Conservation (phyloP, 64 coral and sea anemone species). For the Montipora cactus region DNA sequence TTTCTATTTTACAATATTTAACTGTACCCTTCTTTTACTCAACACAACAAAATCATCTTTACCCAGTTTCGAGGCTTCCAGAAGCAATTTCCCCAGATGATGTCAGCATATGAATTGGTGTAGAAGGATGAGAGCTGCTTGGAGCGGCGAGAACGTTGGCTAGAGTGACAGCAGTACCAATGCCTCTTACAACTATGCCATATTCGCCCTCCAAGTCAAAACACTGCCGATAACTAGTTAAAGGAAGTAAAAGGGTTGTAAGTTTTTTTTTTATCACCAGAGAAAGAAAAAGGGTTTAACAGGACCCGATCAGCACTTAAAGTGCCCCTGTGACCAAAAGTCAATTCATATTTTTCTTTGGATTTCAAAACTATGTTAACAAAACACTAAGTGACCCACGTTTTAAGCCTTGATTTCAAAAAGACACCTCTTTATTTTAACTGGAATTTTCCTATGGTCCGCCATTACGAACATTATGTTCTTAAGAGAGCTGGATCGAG, state of each 20-base stretch:
- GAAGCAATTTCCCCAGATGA: constrained; percentile 75
- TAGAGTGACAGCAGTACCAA: constrained; percentile 92
- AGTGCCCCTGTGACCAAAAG: no score
- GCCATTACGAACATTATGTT: no score
- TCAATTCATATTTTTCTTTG: no score
- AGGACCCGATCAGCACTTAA: no score
- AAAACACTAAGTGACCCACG: no score
- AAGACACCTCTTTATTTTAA: no score
- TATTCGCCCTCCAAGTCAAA: constrained; percentile 99
- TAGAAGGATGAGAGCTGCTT: constrained; percentile 66
- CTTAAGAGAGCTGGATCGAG: no score
- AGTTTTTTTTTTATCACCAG: not conserved
- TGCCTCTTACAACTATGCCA: constrained; percentile 95
- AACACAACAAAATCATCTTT: not conserved
- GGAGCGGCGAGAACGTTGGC: constrained; percentile 4
- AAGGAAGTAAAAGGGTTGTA: not conserved
- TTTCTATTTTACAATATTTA: no score
- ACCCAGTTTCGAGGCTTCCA: constrained; percentile 75
- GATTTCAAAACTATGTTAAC: no score
- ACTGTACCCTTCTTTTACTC: no score
- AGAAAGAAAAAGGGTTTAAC: not conserved
- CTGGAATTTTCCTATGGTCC: no score
- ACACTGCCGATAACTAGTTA: constrained; percentile 93
- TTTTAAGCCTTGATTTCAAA: no score
- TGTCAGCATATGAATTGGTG: constrained; percentile 70